Percentiles rank a stretch among this genome's conserved stretches.
Conservation (phyloP, 2,888 invertebrate species). For the Lomographa bimaculata region DNA sequence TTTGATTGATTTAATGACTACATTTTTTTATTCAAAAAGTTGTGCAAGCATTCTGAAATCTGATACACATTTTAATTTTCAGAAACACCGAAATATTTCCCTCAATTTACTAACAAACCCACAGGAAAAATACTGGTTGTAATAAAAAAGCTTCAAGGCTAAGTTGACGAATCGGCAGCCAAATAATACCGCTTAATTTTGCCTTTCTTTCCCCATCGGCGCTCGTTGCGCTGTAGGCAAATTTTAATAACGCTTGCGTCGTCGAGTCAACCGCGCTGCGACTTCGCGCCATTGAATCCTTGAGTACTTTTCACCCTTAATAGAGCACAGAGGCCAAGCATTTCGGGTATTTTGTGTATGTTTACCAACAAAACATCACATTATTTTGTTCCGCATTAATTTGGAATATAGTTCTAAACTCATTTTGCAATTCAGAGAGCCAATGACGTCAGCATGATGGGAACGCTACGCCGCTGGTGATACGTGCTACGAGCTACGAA, state of each 20-base stretch:
- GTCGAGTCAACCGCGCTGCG: conserved; percentile 52
- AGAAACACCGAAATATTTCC: conserved; percentile 14
- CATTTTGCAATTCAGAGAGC: no score
- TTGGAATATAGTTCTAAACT: conserved; percentile 3
- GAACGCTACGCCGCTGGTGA: no score
- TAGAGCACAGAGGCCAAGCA: conserved; percentile 45
- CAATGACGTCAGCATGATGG: no score
- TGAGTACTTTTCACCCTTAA: conserved; percentile 60
- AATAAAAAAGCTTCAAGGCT: conserved; percentile 33
- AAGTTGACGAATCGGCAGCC: conserved; percentile 59
- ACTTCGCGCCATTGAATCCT: conserved; percentile 67
- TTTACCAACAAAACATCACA: conserved; percentile 15
- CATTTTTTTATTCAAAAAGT: no score
- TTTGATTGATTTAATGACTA: no score
- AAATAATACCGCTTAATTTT: conserved; percentile 67
- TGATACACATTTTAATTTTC: conserved; percentile 12
- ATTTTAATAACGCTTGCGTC: conserved; percentile 73
- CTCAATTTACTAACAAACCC: conserved; percentile 18
- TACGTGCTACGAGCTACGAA: no score
- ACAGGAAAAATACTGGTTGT: conserved; percentile 19
- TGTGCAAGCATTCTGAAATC: background rate
- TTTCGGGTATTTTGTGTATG: conserved; percentile 41
- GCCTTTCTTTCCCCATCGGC: conserved; percentile 61
- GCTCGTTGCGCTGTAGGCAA: conserved; percentile 64
- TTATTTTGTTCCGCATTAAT: background rate